These are phyloP conservation scores for Agelas oroides DNA, from an alignment of 37 sponge, comb jelly and placozoan genomes.

Conservation along the genomic window DNA sequence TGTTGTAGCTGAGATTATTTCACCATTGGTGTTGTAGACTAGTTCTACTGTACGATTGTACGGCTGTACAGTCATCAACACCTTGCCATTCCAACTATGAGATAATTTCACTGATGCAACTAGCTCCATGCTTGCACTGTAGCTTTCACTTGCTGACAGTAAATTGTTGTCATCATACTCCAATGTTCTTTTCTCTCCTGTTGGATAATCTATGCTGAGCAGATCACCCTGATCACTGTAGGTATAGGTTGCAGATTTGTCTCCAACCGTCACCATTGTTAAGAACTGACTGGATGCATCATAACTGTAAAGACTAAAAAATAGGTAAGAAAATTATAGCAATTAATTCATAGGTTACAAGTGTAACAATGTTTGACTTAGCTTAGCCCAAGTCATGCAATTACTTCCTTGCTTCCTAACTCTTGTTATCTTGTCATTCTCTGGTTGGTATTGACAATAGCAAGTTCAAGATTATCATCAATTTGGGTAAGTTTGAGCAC, in stretches of 20 bases:
- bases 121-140: background rate
- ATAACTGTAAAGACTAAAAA: conserved; percentile 16
- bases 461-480: no score
- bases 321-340: background rate
- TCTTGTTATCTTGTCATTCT: no score
- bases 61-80: background rate
- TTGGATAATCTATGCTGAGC: background rate
- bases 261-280: background rate
- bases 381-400: no score
- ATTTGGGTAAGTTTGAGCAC: no score
- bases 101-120: background rate
- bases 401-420: no score
- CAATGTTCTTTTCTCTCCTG: background rate
- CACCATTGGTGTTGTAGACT: background rate
- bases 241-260: background rate
- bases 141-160: background rate
- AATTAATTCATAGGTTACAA: no score
- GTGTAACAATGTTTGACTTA: no score
- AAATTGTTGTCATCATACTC: conserved; percentile 6
- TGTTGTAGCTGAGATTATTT: background rate
- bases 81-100: conserved; percentile 24
- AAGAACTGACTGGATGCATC: background rate
- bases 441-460: no score
- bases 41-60: background rate
- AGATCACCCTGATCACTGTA: conserved; percentile 30